Evolutionary conservation across 2,113 vertebrate genomes (phyloP).

Genomic region (human (Homo sapiens)): DNA sequence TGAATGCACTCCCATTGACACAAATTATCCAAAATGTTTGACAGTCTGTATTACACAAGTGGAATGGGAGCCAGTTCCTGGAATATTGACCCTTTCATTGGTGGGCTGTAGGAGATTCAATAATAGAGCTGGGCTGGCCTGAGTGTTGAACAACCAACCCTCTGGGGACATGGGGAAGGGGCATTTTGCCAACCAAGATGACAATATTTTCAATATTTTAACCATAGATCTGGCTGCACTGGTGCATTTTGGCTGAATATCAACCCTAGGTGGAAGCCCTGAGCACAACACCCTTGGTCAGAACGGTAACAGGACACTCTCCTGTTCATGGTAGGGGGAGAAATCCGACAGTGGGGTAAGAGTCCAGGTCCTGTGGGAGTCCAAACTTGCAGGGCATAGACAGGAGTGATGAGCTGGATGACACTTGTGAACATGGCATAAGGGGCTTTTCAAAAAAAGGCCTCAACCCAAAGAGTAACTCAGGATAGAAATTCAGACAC

Average conservation of each 20-base stretch:
- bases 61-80: too few species aligned
- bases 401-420: background rate
- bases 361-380: background rate
- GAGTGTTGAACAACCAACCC: background rate
- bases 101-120: background rate
- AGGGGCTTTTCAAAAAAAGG: background rate
- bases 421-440: background rate
- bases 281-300: background rate
- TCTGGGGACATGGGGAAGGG: accelerated
- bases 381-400: too few species aligned
- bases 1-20: background rate
- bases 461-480: background rate
- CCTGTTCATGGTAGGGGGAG: background rate
- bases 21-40: background rate
- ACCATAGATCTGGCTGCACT: background rate
- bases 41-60: background rate
- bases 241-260: background rate
- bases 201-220: background rate
- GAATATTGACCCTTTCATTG: background rate
- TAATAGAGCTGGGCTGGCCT: background rate
- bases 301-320: background rate
- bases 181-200: background rate
- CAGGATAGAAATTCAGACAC: background rate
- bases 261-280: background rate
- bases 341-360: background rate